Percentiles rank a stretch among this genome's conserved stretches.
Evolutionary conservation across 1,140 invertebrate genomes (phyloP).

Genomic region (Solenopsis fugax): DNA sequence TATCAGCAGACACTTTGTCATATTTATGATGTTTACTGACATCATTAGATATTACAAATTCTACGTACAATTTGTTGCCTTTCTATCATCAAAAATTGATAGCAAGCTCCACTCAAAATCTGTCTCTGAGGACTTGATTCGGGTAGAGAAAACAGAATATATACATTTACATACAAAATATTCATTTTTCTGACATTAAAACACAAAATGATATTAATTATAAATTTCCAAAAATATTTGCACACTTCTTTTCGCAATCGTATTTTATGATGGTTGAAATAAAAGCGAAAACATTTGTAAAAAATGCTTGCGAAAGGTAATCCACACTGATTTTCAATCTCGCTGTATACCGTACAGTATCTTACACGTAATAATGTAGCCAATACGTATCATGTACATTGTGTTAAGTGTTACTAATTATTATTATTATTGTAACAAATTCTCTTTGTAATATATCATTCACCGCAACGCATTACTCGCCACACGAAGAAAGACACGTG

Average conservation of each 20-base stretch:
- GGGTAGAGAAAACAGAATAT: too few relatives aligned
- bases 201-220: background rate
- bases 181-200: background rate
- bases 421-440: conserved; percentile 76
- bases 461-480: conserved; percentile 39
- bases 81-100: too few relatives aligned
- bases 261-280: conserved; percentile 50
- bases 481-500: background rate
- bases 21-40: too few relatives aligned
- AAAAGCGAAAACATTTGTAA: background rate
- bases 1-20: too few relatives aligned
- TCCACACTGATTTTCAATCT: conserved; percentile 55
- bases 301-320: conserved; percentile 34
- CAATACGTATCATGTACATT: conserved; percentile 81
- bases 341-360: conserved; percentile 31
- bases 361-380: conserved; percentile 67
- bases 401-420: conserved; percentile 81
- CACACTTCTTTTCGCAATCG: background rate
- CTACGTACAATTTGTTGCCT: too few relatives aligned
- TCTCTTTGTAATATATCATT: conserved; percentile 82
- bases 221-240: background rate
- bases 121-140: too few relatives aligned
- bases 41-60: too few relatives aligned
- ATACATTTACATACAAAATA: background rate
- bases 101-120: too few relatives aligned